Base-by-base conservation (phyloP, 2,888 invertebrate genomes). In the Acronicta alni region DNA sequence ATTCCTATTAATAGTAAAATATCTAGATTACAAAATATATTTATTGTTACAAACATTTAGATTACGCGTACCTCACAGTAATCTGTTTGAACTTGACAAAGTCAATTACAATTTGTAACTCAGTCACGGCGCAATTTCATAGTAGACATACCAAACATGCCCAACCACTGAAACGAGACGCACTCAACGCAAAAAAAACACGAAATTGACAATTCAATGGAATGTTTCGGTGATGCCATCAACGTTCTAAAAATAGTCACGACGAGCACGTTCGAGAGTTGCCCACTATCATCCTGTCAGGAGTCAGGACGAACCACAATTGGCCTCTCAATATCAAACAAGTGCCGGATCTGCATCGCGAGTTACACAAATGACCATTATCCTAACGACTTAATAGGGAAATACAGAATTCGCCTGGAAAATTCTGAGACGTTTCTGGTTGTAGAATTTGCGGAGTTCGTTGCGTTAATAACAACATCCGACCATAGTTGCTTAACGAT, bases 161-260 rank as follows among this genome's bases (percentile, higher is more conserved):
- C 57, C 41, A 65, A 56, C 67, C 53, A 77, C 57, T 73, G 75
- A 80, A 77, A 77, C 80, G 80, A 71, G 75, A 74, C 77, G 75
- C 64, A 67, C 49, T 57, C 43, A 49, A 35, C 63, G 76, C 74
- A 80, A 79, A 83, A 79, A 82, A 79, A 54, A 57, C 58, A 81
- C 73, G 62, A 83, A 87, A 85, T 84, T 84, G 79, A 79, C 83
- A 82, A 86, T 83, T 82, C 84, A 86, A 84, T 85, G 84, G 83
- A 85, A 91, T 90, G 85, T 87, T 89, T 88, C 68, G 82, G 80
- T 76, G 81, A 84, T 88, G 86, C 83, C 86, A 88, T 91, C 89
- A 87, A 78, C 74, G 41, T 53, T 84, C 91, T 91, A 92, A 89
- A 92, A 89, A 91, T 92, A 92, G 87, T 84, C 83, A 81, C 85